Base-by-base conservation (phyloP, 1,140 invertebrate genomes). In the Littorina saxatilis region DNA sequence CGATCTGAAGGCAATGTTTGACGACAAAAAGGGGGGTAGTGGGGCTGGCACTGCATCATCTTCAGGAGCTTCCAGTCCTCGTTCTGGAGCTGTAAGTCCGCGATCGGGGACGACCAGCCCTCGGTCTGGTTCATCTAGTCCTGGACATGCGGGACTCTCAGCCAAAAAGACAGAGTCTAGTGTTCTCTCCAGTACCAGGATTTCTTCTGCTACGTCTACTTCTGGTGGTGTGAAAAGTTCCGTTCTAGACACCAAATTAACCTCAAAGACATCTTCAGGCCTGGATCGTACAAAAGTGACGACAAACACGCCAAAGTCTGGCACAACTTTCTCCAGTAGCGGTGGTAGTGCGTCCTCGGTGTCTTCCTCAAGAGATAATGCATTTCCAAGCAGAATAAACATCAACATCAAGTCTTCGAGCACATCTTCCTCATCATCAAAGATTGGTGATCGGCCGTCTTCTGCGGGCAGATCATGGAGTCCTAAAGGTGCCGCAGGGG, bases 1-100 rank as follows among this genome's bases (percentile, higher is more conserved):
- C n/a, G 83, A 84, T 66, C 79, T 84, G 11, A 84, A 84, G 55
- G 83, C 83, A 0, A 84, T 82, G 72, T 84, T 84, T 81, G 83
- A 84, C 43, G 70, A 55, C 20, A 63, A 77, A 13, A 82, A 80
- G 37, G 27, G 37, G 15, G 58, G 20, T 13, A 15, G 43, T 32
- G 80, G 39, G 23, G 43, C 29, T 35, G 29, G 20, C 9, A 73
- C 68, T 39, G 37, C 66, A 3, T 72, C 68, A 17, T 61, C 68
- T 1, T 72, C 66, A 39, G 79, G 66, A 1, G 20, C 29, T 0
- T 73, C 70, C 13, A 80, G 66, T 29, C 70, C 79, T 61, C 40
- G 66, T 29, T 58, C 68, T 13, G 70, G 68, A 50, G 35, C 68
- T 5, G 35, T 68, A 1, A 73, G 70, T 58, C 68, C 79, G 23